Evolutionary conservation across 2,113 vertebrate genomes (phyloP).

Genomic region (Pangasianodon gigas): DNA sequence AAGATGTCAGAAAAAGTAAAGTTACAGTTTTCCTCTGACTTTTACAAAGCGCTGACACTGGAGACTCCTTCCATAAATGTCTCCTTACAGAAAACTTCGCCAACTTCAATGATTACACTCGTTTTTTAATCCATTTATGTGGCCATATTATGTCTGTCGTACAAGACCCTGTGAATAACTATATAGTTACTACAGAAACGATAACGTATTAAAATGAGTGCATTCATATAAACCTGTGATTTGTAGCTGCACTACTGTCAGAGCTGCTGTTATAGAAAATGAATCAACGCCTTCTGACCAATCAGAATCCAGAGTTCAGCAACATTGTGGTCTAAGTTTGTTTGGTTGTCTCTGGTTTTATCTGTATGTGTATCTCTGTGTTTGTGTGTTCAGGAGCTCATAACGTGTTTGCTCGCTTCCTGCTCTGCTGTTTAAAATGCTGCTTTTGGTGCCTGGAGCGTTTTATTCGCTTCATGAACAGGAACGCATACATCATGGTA

Average conservation of each 20-base stretch:
- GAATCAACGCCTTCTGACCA: background rate
- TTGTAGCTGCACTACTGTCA: background rate
- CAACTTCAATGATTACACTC: background rate
- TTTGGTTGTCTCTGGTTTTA: background rate
- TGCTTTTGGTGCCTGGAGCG: slow-evolving; percentile 95
- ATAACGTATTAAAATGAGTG: background rate
- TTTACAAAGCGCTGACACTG: background rate
- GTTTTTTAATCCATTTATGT: background rate
- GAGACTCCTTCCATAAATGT: background rate
- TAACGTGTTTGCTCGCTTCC: slow-evolving; percentile 78
- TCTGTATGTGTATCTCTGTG: slow-evolving; percentile 11
- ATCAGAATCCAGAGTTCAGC: background rate
- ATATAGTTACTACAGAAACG: background rate
- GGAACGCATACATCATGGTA: slow-evolving; percentile 94
- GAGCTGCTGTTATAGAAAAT: background rate
- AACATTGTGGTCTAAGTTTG: background rate
- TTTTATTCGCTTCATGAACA: slow-evolving; percentile 88
- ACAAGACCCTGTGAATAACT: background rate
- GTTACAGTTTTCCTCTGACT: background rate
- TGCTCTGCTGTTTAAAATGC: slow-evolving; percentile 86
- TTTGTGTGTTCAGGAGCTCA: slow-evolving; percentile 72
- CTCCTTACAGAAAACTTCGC: background rate
- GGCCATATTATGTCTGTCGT: background rate
- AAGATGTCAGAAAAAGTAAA: background rate
- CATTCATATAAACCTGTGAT: background rate